A percentile compares a stretch with the other conserved stretches of the same genome.
These are phyloP conservation scores for Coracias cyanogaster DNA, from an alignment of 2,797 vertebrate species.

Conservation along the genomic window DNA sequence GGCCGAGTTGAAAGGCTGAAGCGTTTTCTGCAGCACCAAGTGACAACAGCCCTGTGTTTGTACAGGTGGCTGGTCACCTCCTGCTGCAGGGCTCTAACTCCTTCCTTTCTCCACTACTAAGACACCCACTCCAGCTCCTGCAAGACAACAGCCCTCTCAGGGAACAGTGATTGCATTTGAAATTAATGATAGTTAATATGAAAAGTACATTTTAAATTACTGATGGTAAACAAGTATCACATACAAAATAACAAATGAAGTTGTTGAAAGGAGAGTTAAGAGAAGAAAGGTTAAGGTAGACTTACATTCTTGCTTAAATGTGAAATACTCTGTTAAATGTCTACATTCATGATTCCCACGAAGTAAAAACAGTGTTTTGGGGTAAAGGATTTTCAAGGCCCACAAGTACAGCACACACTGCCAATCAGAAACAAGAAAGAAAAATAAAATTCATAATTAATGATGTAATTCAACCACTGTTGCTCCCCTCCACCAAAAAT, in stretches of 20 bases:
- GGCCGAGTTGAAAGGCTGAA: background rate
- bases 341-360: conserved; percentile 99
- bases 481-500: background rate
- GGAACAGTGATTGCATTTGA: background rate
- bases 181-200: background rate
- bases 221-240: background rate
- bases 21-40: background rate
- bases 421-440: conserved; percentile 47
- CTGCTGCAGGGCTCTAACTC: accelerated
- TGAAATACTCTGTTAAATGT: conserved; percentile 99
- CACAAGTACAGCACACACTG: conserved; percentile 94
- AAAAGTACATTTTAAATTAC: background rate
- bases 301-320: conserved; percentile 99
- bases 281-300: conserved; percentile 63
- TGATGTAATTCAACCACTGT: background rate
- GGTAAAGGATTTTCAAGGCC: conserved; percentile 95
- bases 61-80: accelerated
- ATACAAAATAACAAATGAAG: background rate
- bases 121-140: background rate
- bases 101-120: background rate
- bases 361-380: conserved; percentile 99
- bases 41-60: background rate
- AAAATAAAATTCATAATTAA: background rate
- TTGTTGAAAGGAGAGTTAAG: background rate
- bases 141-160: background rate